Conservation (phyloP, 2,888 invertebrate species). For the Mellilla xanthometata region DNA sequence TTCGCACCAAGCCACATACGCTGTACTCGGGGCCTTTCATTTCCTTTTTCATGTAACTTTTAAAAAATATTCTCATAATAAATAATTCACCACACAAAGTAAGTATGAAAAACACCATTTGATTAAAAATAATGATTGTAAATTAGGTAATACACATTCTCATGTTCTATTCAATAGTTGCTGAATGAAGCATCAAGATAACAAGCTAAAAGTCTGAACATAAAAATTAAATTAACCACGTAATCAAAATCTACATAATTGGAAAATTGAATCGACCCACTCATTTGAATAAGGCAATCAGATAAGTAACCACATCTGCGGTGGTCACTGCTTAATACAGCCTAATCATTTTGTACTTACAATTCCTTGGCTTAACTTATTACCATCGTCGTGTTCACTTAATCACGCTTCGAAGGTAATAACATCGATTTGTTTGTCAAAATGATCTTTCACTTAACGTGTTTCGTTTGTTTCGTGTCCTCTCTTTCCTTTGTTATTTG, state of each 20-base stretch:
- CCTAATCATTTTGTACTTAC: constrained; percentile 36
- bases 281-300: constrained; percentile 20
- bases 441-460: constrained; percentile 45
- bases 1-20: no score
- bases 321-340: constrained; percentile 34
- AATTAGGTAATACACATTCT: neutral
- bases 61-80: no score
- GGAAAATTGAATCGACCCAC: constrained; percentile 23
- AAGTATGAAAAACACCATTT: no score
- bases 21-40: no score
- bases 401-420: constrained; percentile 43
- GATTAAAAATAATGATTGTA: no score
- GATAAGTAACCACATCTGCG: constrained; percentile 27
- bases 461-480: constrained; percentile 17
- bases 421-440: constrained; percentile 48
- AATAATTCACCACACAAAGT: no score
- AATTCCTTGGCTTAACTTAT: constrained; percentile 33
- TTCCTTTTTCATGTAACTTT: no score
- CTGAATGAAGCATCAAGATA: neutral
- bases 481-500: constrained; percentile 33
- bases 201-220: constrained; percentile 4
- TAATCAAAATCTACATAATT: constrained; percentile 22
- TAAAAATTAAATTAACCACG: constrained; percentile 4
- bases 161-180: neutral
- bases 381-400: constrained; percentile 40